phyloP scores from a whole-genome alignment of 1,140 invertebrate genomes.

The Alviniconcha marisindica region DNA sequence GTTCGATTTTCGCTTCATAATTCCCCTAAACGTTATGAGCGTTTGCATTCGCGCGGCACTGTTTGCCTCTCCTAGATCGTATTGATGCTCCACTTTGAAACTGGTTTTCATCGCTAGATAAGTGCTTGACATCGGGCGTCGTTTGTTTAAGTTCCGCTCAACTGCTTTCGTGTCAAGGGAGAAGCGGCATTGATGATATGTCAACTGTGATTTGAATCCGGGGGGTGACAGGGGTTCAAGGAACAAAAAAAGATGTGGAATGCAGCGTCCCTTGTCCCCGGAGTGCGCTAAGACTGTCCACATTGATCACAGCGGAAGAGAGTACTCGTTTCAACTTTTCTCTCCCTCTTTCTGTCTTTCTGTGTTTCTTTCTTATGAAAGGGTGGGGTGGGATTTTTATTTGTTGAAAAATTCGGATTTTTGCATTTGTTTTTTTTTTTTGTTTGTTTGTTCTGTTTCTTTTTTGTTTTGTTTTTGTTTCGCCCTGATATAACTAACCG shows the following conservation, averaged over 20 bases:
- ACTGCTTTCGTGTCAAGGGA: conserved; percentile 29
- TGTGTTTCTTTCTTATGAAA: too few species aligned
- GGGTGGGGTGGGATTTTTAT: too few species aligned
- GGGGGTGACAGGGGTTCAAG: not conserved
- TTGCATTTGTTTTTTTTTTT: not conserved
- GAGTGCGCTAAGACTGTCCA: conserved; percentile 4
- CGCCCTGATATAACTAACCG: too few species aligned
- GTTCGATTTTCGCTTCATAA: not conserved
- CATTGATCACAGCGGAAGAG: not conserved
- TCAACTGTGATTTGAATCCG: conserved; percentile 22
- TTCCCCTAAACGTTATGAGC: too few species aligned
- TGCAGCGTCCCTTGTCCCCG: not conserved
- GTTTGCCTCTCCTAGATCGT: too few species aligned
- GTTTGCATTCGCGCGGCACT: not conserved
- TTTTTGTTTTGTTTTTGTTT: not conserved
- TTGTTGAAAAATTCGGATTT: too few species aligned
- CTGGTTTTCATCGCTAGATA: not conserved
- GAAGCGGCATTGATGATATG: conserved; percentile 21
- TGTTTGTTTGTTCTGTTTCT: not conserved
- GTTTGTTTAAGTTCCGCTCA: conserved; percentile 29
- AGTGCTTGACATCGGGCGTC: conserved; percentile 22
- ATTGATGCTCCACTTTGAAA: too few species aligned
- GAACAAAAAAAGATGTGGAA: not conserved
- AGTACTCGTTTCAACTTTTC: too few species aligned
- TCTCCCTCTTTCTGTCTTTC: too few species aligned